These are phyloP conservation scores for Gerris lacustris DNA, from an alignment of 2,888 invertebrate genomes.

Conservation along the genomic window DNA sequence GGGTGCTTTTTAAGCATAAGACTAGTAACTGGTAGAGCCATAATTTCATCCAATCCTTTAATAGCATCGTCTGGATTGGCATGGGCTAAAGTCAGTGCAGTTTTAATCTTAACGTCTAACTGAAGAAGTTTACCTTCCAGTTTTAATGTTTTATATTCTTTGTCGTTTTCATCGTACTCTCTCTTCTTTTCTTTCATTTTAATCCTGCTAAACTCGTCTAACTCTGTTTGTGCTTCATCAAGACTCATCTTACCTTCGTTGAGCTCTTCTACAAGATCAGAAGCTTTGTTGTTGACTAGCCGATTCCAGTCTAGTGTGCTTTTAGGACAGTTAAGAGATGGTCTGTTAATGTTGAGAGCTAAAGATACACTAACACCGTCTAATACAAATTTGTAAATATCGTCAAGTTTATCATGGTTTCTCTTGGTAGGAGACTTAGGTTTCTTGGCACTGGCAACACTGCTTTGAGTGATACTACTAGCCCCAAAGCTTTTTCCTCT, in stretches of 20 bases:
- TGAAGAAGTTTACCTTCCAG: constrained; percentile 53
- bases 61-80: constrained; percentile 63
- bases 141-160: constrained; percentile 31
- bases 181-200: constrained; percentile 19
- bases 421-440: neutral
- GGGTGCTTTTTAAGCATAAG: constrained; percentile 73
- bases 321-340: neutral
- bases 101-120: constrained; percentile 53
- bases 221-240: neutral
- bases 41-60: constrained; percentile 50
- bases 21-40: constrained; percentile 49
- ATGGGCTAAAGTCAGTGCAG: constrained; percentile 50
- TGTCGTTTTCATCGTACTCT: constrained; percentile 23
- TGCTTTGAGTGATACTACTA: too few relatives aligned
- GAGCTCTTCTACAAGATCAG: neutral
- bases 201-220: neutral
- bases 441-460: neutral
- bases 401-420: neutral
- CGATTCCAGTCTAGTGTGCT: neutral
- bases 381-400: neutral
- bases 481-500: too few relatives aligned
- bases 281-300: neutral
- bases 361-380: neutral
- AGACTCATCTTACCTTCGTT: neutral
- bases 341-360: neutral